Evolutionary conservation across 2,113 vertebrate species (phyloP), one percentile per base, ranked within the genome.

Genomic region (Coreoperca whiteheadi): DNA sequence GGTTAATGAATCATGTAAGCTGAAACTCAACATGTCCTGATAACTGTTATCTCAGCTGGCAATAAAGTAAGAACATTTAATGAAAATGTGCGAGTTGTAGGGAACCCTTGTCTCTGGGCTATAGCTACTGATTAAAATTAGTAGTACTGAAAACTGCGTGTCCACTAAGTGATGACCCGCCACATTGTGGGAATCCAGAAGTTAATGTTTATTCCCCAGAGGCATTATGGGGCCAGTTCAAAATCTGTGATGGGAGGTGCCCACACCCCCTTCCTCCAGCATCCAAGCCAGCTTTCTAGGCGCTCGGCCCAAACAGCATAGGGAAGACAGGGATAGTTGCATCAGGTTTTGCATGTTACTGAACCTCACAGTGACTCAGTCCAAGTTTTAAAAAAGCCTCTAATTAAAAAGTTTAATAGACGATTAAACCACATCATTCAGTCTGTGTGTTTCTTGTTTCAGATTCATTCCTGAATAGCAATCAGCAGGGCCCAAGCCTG

Each of bases 401-500:
- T 79, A 89, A 91, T 92, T 91, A 89, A 89, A 88, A 87, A 1
- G 39, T 90, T 85, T 88, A 83, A 92, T 87, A 79, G 79, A 73
- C n/a, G 69, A 81, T 87, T 87, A 73, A 89, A 91, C 89, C 79
- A 72, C 80, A 90, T 91, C 65, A 89, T 72, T 64, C 48, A 69
- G 74, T 48, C 70, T 57, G 60, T 57, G 54, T 75, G 85, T 59
- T 71, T 81, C 79, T 60, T 10, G 1, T 74, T 83, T 57, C 75
- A 37, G 46, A 83, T 77, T 57, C 54, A 78, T 86, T 88, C 86
- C 86, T 89, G 30, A 50, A 60, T 21, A 53, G 67, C 77, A 83
- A 79, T 87, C 86, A 83, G 77, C 48, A 61, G 74, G 68, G 82
- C 80, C 84, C 51, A 51, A 70, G 53, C 60, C 20, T 88, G 85